A percentile compares a stretch with the other conserved stretches of the same genome.
Evolutionary conservation across 2,797 vertebrate genomes (phyloP).

Genomic region (Xenops minutus): DNA sequence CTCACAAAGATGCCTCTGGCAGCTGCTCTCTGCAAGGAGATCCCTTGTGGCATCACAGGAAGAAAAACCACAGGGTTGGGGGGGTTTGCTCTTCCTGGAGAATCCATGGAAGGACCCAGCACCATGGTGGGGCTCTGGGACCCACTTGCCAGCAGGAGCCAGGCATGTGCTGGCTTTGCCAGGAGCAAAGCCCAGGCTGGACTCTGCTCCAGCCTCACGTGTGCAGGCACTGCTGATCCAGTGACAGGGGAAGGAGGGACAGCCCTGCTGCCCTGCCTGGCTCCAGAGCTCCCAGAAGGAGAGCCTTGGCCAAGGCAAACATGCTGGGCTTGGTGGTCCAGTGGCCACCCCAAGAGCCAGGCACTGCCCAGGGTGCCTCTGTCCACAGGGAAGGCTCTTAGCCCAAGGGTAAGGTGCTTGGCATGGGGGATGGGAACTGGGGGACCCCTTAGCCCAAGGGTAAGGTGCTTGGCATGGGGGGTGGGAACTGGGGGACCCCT

Average conservation of each 20-base stretch:
- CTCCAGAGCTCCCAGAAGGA: neutral
- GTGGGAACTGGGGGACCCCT: neutral
- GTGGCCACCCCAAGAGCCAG: neutral
- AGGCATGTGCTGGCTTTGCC: neutral
- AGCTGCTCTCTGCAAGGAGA: neutral
- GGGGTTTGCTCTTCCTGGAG: neutral
- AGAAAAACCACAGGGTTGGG: neutral
- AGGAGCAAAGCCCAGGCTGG: neutral
- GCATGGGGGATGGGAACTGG: neutral
- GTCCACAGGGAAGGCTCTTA: neutral
- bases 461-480: neutral
- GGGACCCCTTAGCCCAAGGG: neutral
- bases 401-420: neutral
- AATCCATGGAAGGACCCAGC: neutral
- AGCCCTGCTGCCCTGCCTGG: neutral
- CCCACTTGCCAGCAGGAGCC: neutral
- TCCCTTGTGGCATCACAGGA: neutral
- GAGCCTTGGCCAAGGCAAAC: neutral
- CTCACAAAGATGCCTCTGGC: accelerated
- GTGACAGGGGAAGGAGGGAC: neutral
- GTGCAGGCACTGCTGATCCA: neutral
- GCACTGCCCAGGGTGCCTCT: accelerated
- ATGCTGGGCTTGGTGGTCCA: neutral
- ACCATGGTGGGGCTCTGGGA: accelerated
- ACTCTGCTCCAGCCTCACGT: neutral